Conservation (phyloP, 2,113 vertebrate genomes). For the Gorsachius goisagi region DNA sequence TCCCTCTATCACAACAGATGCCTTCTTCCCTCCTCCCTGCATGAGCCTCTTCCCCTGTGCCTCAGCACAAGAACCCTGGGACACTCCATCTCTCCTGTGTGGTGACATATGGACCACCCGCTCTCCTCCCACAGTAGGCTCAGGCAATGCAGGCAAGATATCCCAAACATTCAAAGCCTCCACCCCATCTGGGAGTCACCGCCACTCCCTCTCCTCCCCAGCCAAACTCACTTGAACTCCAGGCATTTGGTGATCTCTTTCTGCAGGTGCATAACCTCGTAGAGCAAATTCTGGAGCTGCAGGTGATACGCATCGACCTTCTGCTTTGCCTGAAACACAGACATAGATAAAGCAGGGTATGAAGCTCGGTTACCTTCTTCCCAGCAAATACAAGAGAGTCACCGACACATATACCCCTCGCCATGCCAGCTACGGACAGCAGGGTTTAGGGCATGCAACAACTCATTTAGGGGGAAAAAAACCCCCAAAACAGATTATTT, state of each 20-base stretch:
- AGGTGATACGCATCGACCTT: slow-evolving; percentile 93
- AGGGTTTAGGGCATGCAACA: neutral
- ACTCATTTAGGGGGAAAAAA: accelerated
- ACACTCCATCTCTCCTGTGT: accelerated
- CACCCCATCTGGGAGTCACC: neutral
- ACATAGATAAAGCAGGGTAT: neutral
- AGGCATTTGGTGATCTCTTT: slow-evolving; percentile 98
- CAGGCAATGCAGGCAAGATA: accelerated
- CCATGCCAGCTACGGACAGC: accelerated
- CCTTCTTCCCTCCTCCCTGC: neutral
- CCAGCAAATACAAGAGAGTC: neutral
- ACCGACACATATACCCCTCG: accelerated
- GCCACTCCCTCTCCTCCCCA: accelerated
- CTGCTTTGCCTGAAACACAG: slow-evolving; percentile 86
- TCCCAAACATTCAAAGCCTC: neutral
- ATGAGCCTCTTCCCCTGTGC: accelerated
- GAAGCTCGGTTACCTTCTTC: neutral
- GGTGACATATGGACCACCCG: neutral
- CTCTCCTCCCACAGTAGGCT: accelerated
- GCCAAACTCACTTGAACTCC: slow-evolving; percentile 92
- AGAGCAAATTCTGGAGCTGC: slow-evolving; percentile 96
- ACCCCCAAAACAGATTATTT: neutral
- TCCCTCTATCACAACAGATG: too few relatives aligned
- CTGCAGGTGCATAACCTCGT: slow-evolving; percentile 98
- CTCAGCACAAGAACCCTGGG: neutral